Evolutionary conservation across 2,113 vertebrate species (phyloP).

Genomic region (Etheostoma spectabile): DNA sequence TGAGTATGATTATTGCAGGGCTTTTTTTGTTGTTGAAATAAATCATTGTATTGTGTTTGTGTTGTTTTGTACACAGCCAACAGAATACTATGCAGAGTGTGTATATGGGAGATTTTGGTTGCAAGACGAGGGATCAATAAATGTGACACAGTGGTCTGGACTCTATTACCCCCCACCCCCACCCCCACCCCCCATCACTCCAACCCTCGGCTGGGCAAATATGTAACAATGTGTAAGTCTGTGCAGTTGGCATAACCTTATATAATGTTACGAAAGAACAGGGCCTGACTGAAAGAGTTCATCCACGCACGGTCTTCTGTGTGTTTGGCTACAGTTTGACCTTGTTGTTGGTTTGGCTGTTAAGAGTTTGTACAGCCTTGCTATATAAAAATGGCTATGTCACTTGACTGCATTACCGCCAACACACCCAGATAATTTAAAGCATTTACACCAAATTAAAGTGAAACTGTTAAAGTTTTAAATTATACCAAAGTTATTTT

Average conservation of each 20-base stretch:
- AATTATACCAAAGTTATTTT: too few species aligned
- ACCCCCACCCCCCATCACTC: conserved; percentile 4
- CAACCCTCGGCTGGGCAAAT: conserved; percentile 47
- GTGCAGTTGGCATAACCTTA: conserved; percentile 60
- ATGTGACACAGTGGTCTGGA: conserved; percentile 53
- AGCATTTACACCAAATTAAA: too few species aligned
- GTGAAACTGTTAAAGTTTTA: too few species aligned
- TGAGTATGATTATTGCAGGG: neutral
- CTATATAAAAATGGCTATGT: neutral
- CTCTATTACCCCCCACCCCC: conserved; percentile 31
- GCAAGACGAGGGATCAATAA: conserved; percentile 32
- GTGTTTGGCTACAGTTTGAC: conserved; percentile 37
- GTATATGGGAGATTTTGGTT: neutral
- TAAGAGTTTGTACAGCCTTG: neutral
- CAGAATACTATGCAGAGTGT: conserved; percentile 1
- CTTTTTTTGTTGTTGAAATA: neutral
- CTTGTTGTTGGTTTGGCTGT: conserved; percentile 12
- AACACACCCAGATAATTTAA: neutral
- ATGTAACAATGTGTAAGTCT: conserved; percentile 62
- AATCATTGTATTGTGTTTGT: neutral
- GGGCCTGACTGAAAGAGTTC: conserved; percentile 27
- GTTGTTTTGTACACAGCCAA: neutral
- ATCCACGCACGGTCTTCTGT: conserved; percentile 1
- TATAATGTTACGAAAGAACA: conserved; percentile 64
- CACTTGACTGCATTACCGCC: neutral